Percentiles rank a stretch among this genome's conserved stretches.
These are phyloP conservation scores for Anneissia japonica DNA, from an alignment of 35 echinoderm and acorn worm genomes.

Conservation along the genomic window DNA sequence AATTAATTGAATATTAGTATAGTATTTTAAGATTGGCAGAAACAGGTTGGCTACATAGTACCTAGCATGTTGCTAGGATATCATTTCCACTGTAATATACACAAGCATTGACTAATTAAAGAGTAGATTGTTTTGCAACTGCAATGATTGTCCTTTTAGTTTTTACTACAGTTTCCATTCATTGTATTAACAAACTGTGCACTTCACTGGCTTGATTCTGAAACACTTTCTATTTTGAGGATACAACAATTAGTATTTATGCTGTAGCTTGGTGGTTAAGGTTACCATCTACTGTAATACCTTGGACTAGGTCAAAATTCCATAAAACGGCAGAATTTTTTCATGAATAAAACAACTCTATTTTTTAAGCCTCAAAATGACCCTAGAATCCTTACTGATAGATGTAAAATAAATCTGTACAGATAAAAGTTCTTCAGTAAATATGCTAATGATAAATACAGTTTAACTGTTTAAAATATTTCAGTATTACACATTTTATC, in stretches of 20 bases:
- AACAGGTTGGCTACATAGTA: not conserved
- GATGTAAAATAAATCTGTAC: no score
- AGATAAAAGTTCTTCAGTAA: no score
- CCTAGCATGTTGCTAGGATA: not conserved
- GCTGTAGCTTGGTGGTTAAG: no score
- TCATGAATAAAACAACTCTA: no score
- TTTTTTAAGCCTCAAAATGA: no score
- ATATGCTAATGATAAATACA: no score
- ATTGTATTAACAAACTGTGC: not conserved
- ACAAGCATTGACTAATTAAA: not conserved
- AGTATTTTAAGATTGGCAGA: not conserved
- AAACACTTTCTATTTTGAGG: no score
- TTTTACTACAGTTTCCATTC: not conserved
- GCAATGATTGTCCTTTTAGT: not conserved
- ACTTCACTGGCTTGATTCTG: not conserved
- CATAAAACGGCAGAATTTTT: no score
- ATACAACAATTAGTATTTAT: no score
- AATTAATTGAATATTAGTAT: not conserved
- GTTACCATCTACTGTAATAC: no score
- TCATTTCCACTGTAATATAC: not conserved
- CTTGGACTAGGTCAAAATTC: no score
- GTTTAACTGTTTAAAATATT: not conserved
- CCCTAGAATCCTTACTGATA: no score
- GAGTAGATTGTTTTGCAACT: not conserved
- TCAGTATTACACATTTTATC: not conserved